A percentile compares a stretch with the other conserved stretches of the same genome.
phyloP scores from a whole-genome alignment of 2,113 vertebrate genomes.

The Hepsetus odoe region DNA sequence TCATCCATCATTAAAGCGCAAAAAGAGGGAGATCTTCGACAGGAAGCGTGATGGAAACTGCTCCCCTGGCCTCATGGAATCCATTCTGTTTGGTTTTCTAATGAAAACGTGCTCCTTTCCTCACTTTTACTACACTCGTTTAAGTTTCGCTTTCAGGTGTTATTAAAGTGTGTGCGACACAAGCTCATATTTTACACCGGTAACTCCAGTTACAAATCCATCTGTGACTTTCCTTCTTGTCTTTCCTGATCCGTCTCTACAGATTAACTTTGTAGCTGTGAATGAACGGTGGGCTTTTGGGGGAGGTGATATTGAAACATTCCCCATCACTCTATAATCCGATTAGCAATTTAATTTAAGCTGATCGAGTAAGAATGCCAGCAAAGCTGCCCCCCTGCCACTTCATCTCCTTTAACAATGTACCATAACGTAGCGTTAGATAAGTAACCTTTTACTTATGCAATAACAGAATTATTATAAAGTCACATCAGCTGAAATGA shows the following conservation, averaged over 20 bases:
- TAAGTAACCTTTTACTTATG: too few species aligned
- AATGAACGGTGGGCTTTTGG: constrained; percentile 43
- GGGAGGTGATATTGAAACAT: constrained; percentile 72
- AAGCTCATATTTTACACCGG: background rate
- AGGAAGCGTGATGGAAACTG: background rate
- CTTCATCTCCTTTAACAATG: constrained; percentile 5
- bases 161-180: background rate
- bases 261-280: background rate
- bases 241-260: constrained; percentile 8
- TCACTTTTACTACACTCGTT: background rate
- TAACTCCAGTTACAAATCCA: background rate
- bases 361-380: constrained; percentile 68
- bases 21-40: background rate
- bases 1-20: constrained; percentile 57
- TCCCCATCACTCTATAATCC: constrained; percentile 70
- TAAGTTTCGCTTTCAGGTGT: too few species aligned
- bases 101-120: background rate
- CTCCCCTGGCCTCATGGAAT: background rate
- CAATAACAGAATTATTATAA: too few species aligned
- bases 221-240: background rate
- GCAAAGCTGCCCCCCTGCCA: constrained; percentile 40
- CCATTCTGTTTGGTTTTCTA: background rate
- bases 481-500: background rate
- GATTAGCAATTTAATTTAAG: constrained; percentile 72
- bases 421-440: constrained; percentile 16